Evolutionary conservation across 2,113 vertebrate genomes (phyloP).

Genomic region (Pelusios castaneus): DNA sequence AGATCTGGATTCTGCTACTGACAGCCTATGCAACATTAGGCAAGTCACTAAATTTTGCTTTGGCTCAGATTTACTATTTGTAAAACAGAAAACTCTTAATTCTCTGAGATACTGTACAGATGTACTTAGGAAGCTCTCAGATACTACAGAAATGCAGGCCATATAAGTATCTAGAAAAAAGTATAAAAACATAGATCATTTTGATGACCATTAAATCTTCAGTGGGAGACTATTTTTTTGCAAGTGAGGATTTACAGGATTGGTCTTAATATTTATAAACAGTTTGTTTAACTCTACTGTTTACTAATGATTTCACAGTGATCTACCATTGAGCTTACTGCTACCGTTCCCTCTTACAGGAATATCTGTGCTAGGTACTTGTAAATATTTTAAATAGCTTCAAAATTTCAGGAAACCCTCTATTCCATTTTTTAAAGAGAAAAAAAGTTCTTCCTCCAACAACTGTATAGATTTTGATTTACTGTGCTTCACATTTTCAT

Average conservation of each 20-base stretch:
- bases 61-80: background rate
- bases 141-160: background rate
- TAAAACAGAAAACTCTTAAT: background rate
- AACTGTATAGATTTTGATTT: background rate
- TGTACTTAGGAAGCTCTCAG: background rate
- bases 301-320: background rate
- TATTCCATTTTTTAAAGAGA: background rate
- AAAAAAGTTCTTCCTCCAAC: background rate
- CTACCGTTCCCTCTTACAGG: background rate
- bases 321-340: background rate
- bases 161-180: background rate
- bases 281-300: background rate
- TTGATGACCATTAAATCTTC: background rate
- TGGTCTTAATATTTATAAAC: background rate
- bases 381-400: background rate
- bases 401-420: background rate
- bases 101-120: background rate
- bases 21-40: background rate
- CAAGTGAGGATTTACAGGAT: background rate
- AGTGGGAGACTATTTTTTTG: background rate
- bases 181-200: background rate
- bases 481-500: background rate
- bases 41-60: background rate
- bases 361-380: background rate
- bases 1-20: background rate